Percentiles rank a stretch among this genome's conserved stretches.
Conservation (phyloP, 2,113 vertebrate species). For the Willisornis vidua region DNA sequence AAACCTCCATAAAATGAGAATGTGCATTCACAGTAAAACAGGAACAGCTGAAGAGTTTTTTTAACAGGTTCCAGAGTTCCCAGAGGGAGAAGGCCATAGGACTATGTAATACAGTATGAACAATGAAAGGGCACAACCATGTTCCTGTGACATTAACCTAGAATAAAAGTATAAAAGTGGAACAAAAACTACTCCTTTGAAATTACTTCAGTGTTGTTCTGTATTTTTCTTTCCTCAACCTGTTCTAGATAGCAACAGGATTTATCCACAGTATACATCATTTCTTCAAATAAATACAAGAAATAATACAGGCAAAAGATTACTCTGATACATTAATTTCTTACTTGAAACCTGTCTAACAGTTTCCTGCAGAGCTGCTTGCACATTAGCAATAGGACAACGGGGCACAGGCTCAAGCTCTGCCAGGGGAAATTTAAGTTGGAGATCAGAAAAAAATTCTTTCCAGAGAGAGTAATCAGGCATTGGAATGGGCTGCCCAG, state of each 20-base stretch:
- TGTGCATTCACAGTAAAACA: neutral
- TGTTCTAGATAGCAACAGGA: neutral
- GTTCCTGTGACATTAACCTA: neutral
- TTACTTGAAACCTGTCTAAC: neutral
- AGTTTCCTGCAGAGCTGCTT: neutral
- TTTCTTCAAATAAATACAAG: neutral
- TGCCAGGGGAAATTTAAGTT: no score
- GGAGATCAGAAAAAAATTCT: no score
- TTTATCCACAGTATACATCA: neutral
- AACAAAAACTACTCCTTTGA: neutral
- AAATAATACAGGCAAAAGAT: neutral
- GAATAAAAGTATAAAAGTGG: neutral
- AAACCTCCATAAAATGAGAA: neutral
- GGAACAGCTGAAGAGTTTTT: neutral
- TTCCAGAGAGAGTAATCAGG: no score
- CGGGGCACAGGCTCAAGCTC: no score
- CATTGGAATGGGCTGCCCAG: no score
- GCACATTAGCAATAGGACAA: neutral
- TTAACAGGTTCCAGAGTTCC: neutral
- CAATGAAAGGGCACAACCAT: neutral
- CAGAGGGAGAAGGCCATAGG: neutral
- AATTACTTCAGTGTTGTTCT: neutral
- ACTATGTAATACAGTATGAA: accelerated
- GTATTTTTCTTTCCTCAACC: neutral
- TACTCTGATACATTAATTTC: neutral